Evolutionary conservation across 1,140 invertebrate genomes (phyloP), one percentile per base, ranked within the genome.

Genomic region (Monochamus saltuarius): DNA sequence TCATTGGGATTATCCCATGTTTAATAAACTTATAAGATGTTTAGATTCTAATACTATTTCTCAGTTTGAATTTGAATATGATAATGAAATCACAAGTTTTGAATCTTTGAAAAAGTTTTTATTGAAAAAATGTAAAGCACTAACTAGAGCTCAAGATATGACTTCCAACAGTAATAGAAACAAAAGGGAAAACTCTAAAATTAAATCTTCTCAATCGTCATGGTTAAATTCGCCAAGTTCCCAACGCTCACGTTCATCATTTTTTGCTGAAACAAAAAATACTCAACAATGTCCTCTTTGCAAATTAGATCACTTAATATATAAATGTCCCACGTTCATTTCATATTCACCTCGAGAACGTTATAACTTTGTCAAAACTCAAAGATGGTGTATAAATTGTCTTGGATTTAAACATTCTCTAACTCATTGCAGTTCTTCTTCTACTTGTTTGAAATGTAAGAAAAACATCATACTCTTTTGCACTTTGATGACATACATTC

Each of bases 381-480:
- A 17, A 11, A 54, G 16, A 39, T 54, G 52, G 52, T 54, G 52
- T 54, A n/a, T 54, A 11, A 54, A 54, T 17, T 54, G 52, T 19
- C n/a, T 54, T 17, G 52, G 37, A 22, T 54, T 38, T 4, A 38
- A 54, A 38, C 52, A 54, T 40, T 22, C 11, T 16, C 22, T 54
- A 13, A 38, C 11, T 16, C n/a, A 54, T 7, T 54, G 36, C 39
- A 40, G 13, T 17, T 54, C 52, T 10, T 10, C 34, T 11, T 39
- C 16, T 7, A 7, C 22, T 13, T 54, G 38, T 40, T 42, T 38
- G 37, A 42, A 54, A 13, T 54, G 52, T 54, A 9, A 13, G 16
- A 35, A 54, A 37, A 3, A n/a, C 52, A 54, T 42, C 52, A 54
- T 38, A 39, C 52, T 9, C 39, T 40, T 14, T 19, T 54, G 16